Base-by-base conservation (phyloP, 2,888 invertebrate species). In the Tipula lateralis region DNA sequence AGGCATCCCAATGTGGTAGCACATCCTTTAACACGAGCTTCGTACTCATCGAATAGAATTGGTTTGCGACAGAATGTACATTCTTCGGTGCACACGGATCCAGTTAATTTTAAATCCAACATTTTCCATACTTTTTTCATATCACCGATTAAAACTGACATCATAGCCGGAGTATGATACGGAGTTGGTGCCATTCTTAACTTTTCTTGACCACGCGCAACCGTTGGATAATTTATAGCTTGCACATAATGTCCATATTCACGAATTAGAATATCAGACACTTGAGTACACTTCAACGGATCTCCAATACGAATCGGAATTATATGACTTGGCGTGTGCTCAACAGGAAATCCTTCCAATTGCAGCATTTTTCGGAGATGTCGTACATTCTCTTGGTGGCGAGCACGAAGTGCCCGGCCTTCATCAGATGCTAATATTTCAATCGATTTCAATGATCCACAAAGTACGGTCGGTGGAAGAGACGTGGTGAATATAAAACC, bases 401-500 rank as follows among this genome's bases (percentile, higher is more conserved):
- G 91, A 29, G 91, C 91, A 85, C 99, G 92, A 86, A 99, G 91
- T 84, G 91, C 89, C 84, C 94, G 92, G 9, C 99, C 99, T 90
- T 99, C 98, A 81, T 95, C 95, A 34, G 97, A 95, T 4, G 95
- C 93, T 84, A 98, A 91, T 87, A 98, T 93, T 87, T 94, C 93
- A 81, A 99, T 92, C 1, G 99, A 95, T 84, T 95, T 94, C 84
- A 95, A 89, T 4, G 97, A 95, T 7, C 98, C 99, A 50, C 96
- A 94, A 81, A 99, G 91, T 4, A 97, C 96, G 0, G 98, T 96
- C 2, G 99, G 99, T 2, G 99, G 99, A 86, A 99, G 91, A 5
- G 98, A 97, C 1, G 99, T 99, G 0, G 99, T 99, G 89, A 99
- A 99, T 87, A 99, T 99, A 89, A 99, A 99, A 1, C 99, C 99